A percentile compares a stretch with the other conserved stretches of the same genome.
phyloP scores from a whole-genome alignment of 2,888 invertebrate species.

The Boloria euphrosyne region DNA sequence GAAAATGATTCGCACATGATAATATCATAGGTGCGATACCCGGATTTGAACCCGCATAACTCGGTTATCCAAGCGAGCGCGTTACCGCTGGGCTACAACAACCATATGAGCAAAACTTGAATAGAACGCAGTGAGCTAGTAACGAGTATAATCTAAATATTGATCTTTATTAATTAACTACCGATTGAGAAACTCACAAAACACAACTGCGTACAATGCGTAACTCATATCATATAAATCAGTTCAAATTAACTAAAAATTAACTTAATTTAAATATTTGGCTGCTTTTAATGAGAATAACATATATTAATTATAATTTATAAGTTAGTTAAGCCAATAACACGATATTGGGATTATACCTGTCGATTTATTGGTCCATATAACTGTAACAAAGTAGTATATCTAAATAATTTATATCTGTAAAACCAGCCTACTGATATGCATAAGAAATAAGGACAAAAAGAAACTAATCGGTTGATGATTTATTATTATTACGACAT shows the following conservation, averaged over 20 bases:
- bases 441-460: slow-evolving; percentile 60
- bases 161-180: too few relatives aligned
- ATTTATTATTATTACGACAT: slow-evolving; percentile 68
- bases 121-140: too few relatives aligned
- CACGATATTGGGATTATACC: slow-evolving; percentile 21
- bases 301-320: slow-evolving; percentile 31
- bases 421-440: slow-evolving; percentile 65
- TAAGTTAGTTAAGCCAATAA: slow-evolving; percentile 24
- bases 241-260: slow-evolving; percentile 9
- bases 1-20: too few relatives aligned
- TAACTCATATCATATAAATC: not conserved
- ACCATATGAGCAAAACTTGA: too few relatives aligned
- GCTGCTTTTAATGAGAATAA: slow-evolving; percentile 21
- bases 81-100: too few relatives aligned
- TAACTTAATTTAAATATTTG: slow-evolving; percentile 24
- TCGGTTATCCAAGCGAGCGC: too few relatives aligned
- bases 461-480: slow-evolving; percentile 64
- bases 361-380: slow-evolving; percentile 17
- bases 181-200: too few relatives aligned
- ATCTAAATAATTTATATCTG: slow-evolving; percentile 62
- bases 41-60: too few relatives aligned
- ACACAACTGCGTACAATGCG: too few relatives aligned
- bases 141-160: too few relatives aligned
- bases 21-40: too few relatives aligned
- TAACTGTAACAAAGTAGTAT: slow-evolving; percentile 36